A percentile compares a stretch with the other conserved stretches of the same genome.
Conservation (phyloP, 2,113 vertebrate species). For the Chrysochloris asiatica region DNA sequence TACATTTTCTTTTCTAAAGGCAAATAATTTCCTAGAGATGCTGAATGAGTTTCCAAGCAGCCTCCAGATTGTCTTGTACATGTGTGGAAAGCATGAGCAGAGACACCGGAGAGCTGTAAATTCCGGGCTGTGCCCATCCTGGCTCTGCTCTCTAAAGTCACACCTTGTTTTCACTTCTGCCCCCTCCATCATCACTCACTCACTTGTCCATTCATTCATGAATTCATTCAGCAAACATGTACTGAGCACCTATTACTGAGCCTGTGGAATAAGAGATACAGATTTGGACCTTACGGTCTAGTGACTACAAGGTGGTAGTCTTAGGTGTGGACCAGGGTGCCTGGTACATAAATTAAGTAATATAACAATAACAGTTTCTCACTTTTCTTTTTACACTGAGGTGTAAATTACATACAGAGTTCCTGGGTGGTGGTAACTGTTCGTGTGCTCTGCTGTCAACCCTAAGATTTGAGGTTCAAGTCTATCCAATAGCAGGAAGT, state of each 20-base stretch:
- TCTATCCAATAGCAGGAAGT: not conserved
- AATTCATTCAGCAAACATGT: not conserved
- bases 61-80: slow-evolving; percentile 46
- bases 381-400: not conserved
- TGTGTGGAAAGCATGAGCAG: slow-evolving; percentile 6
- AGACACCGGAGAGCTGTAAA: not conserved
- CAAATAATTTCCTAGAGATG: slow-evolving; percentile 50
- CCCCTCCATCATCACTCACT: not conserved
- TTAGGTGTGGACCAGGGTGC: too few relatives aligned
- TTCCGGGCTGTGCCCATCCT: not conserved
- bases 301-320: not conserved
- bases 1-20: slow-evolving; percentile 61
- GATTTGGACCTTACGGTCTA: fast-evolving
- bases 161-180: too few relatives aligned
- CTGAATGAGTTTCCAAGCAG: slow-evolving; percentile 11
- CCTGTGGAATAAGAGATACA: too few relatives aligned
- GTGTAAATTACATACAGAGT: not conserved
- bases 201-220: not conserved
- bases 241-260: not conserved
- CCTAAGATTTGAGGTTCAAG: not conserved
- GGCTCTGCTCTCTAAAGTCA: too few relatives aligned
- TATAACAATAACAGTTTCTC: too few relatives aligned
- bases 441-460: not conserved
- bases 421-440: not conserved
- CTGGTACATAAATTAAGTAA: too few relatives aligned